Base-by-base conservation (phyloP, 1,140 invertebrate genomes). In the Temnothorax longispinosus region DNA sequence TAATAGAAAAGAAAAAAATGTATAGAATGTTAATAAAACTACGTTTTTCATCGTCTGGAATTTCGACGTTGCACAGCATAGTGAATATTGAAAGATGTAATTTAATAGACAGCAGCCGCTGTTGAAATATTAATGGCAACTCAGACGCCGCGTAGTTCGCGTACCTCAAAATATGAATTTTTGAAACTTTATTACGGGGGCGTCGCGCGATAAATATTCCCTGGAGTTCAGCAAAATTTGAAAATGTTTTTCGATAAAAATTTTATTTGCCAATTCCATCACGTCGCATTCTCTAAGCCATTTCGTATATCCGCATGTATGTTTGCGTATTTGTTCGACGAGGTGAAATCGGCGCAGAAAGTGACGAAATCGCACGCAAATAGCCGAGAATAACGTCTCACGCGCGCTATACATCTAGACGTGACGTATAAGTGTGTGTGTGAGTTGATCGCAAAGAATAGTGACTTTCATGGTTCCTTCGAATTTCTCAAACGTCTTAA, bases 61-160 rank as follows among this genome's bases (percentile, higher is more conserved):
- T 80, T 65, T 4, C 13, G 32, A 50, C 32, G 77, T 15, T 6
- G 32, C 35, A 38, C 13, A 50, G 4, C 62, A 54, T 11, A 54
- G 32, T 81, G 64, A 81, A 81, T 71, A 81, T 71, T 81, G 64
- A 81, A 81, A 41, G 47, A 27, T 27, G 77, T 71, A 81, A 81
- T 71, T 81, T 54, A 80, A 69, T 69, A 41, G 65, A 21, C 15
- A 18, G 32, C 47, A 54, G 47, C 64, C 21, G 64, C 47, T 54
- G 32, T 47, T 71, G 62, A 81, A 71, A 71, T 81, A 69, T 81
- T 81, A 69, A 64, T 35, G 41, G 60, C 15, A 15, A 69, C 21
- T 81, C 47, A 69, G 77, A 54, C 15, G 35, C 47, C 13, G 47
- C n/a, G 76, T 38, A 41, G 77, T 38, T 69, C 27, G 27, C 27